Evolutionary conservation across 2,888 invertebrate genomes (phyloP).

Genomic region (Spisula subtruncata): DNA sequence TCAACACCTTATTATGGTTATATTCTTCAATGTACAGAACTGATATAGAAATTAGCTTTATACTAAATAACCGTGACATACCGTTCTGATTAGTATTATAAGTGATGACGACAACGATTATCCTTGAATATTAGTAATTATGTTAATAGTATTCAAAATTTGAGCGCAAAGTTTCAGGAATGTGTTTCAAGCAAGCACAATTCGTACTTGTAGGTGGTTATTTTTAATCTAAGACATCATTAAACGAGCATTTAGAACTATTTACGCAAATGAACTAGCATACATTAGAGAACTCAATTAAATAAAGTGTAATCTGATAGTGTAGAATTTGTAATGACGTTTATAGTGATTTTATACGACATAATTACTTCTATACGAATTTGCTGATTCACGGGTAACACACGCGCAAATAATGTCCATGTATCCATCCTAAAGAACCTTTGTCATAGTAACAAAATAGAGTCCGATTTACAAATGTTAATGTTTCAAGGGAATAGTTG

Average conservation of each 20-base stretch:
- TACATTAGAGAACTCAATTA: slow-evolving; percentile 16
- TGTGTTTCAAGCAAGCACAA: not conserved
- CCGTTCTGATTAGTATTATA: no score
- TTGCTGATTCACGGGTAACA: slow-evolving; percentile 3
- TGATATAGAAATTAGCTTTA: no score
- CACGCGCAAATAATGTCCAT: not conserved
- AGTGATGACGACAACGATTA: no score
- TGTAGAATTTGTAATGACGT: not conserved
- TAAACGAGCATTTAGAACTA: not conserved
- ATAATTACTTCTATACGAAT: not conserved
- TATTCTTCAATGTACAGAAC: no score
- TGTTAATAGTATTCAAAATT: no score
- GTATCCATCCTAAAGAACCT: not conserved
- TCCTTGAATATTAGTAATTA: no score
- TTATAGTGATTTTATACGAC: not conserved
- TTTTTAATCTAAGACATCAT: not conserved
- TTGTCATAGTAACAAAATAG: not conserved
- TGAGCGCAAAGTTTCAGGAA: no score
- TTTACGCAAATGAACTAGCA: slow-evolving; percentile 25
- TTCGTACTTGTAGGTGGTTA: not conserved
- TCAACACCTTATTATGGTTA: no score
- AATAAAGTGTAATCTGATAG: not conserved
- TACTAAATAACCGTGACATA: no score
- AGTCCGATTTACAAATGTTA: no score
- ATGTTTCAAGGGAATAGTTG: no score